phyloP scores from a whole-genome alignment of 30 jellyfish, hydroid and myxozoan genomes.

The Hydra vulgaris region DNA sequence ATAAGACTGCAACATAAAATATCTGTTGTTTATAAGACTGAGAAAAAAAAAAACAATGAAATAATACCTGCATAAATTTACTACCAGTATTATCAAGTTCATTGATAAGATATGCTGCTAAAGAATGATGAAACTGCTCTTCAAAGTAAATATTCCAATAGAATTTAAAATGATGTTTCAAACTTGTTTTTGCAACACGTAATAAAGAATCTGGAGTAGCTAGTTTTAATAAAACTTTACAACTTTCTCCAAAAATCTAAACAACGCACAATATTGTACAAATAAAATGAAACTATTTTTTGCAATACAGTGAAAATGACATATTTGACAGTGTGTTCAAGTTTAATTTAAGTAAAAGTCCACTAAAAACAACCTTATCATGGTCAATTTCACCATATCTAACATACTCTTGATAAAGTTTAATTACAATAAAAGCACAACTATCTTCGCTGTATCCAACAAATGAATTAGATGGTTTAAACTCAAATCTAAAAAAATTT shows the following conservation, averaged over 20 bases:
- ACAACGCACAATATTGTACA: too few species aligned
- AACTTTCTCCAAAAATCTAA: neutral
- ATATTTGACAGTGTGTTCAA: too few species aligned
- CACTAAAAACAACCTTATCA: neutral
- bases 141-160: constrained; percentile 28
- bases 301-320: too few species aligned
- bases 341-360: too few species aligned
- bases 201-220: neutral
- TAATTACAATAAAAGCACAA: constrained; percentile 38
- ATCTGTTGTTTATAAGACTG: too few species aligned
- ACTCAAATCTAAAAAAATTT: constrained; percentile 17
- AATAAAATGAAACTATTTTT: too few species aligned
- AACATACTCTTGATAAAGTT: constrained; percentile 9
- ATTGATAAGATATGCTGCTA: neutral
- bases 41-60: too few species aligned
- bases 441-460: constrained; percentile 46
- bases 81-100: neutral
- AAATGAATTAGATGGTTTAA: constrained; percentile 44
- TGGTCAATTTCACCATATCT: neutral
- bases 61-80: constrained; percentile 10
- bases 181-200: neutral
- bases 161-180: constrained; percentile 3
- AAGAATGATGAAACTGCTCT: constrained; percentile 36
- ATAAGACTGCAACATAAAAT: too few species aligned
- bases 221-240: neutral